These are phyloP conservation scores for Nycticebus coucang DNA, from an alignment of 2,113 vertebrate genomes.

Conservation along the genomic window DNA sequence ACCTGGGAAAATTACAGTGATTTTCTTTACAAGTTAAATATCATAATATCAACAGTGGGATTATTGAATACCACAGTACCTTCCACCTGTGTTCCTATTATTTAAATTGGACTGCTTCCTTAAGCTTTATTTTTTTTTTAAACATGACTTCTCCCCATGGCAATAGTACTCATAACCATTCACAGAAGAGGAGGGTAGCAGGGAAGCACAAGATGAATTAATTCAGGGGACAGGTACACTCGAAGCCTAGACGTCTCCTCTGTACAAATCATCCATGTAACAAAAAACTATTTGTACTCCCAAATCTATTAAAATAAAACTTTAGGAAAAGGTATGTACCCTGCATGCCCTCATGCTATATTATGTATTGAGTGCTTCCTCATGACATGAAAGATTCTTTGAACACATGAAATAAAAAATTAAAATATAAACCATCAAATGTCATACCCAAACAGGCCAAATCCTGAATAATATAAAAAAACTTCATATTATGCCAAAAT, in stretches of 20 bases:
- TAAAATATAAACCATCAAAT: background rate
- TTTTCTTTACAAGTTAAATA: background rate
- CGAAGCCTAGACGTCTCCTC: no score
- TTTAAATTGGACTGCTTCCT: background rate
- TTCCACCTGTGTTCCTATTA: background rate
- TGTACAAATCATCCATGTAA: no score
- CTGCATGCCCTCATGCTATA: no score
- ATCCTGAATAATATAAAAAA: conserved; percentile 27
- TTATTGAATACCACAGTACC: background rate
- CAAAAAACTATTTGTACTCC: no score
- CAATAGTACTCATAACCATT: background rate
- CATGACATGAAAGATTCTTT: no score
- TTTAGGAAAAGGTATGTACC: no score
- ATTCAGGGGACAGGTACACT: no score
- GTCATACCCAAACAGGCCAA: background rate
- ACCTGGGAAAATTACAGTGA: conserved; percentile 4
- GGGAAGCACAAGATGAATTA: no score
- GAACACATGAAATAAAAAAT: background rate
- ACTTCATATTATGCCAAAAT: background rate
- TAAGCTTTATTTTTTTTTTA: conserved; percentile 6
- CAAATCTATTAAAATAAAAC: no score
- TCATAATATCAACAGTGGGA: background rate
- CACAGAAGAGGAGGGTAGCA: background rate
- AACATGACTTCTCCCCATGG: background rate
- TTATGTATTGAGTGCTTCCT: no score